Conservation (phyloP, 2,797 vertebrate genomes). For the Sparidentex hasta region DNA sequence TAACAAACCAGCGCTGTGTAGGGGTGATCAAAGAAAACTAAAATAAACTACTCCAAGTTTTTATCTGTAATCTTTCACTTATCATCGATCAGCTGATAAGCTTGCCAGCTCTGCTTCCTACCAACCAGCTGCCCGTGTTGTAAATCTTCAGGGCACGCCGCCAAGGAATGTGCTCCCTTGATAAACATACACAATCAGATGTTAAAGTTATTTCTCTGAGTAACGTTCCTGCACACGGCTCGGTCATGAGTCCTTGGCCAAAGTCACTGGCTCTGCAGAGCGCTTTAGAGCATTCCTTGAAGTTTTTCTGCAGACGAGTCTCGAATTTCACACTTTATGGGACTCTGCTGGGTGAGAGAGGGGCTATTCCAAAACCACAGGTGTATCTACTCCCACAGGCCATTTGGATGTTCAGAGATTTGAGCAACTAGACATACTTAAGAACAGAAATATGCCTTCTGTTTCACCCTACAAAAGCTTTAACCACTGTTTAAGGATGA, state of each 20-base stretch:
- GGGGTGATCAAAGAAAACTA: slow-evolving; percentile 31
- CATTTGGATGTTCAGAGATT: slow-evolving; percentile 55
- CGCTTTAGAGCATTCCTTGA: slow-evolving; percentile 75
- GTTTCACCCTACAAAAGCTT: slow-evolving; percentile 16
- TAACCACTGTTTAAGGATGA: background rate
- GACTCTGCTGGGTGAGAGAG: slow-evolving; percentile 52
- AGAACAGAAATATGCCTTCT: slow-evolving; percentile 25
- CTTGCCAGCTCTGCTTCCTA: slow-evolving; percentile 45
- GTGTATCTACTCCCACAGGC: slow-evolving; percentile 66
- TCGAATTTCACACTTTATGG: slow-evolving; percentile 78
- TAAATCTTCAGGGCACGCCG: slow-evolving; percentile 38
- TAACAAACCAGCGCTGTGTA: slow-evolving; percentile 11
- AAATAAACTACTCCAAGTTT: slow-evolving; percentile 50
- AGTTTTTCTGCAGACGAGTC: slow-evolving; percentile 59
- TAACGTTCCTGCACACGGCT: slow-evolving; percentile 28
- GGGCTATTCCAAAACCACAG: slow-evolving; percentile 72
- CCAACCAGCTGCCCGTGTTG: slow-evolving; percentile 22
- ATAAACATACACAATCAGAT: slow-evolving; percentile 52
- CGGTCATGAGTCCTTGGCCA: slow-evolving; percentile 50
- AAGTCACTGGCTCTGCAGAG: slow-evolving; percentile 51
- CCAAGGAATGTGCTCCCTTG: slow-evolving; percentile 53
- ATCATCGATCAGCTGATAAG: slow-evolving; percentile 66
- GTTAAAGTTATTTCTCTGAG: slow-evolving; percentile 42
- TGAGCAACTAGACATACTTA: slow-evolving; percentile 54
- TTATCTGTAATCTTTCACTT: slow-evolving; percentile 49